These are phyloP conservation scores for Alviniconcha marisindica DNA, from an alignment of 1,140 invertebrate genomes.

Conservation along the genomic window DNA sequence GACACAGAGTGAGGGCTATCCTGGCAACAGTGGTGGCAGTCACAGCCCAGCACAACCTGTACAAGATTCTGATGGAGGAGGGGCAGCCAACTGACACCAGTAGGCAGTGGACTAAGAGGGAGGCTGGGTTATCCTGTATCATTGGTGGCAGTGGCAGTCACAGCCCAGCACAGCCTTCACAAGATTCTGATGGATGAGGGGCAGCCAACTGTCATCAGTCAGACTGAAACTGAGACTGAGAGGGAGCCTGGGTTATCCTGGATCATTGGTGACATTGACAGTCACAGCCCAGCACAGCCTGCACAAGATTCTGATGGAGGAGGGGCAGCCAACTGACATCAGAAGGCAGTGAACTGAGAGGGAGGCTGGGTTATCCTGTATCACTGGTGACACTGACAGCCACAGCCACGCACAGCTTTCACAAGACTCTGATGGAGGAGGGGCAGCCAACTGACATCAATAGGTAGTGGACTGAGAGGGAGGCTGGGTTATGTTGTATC, in stretches of 20 bases:
- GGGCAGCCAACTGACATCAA: background rate
- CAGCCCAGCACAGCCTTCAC: background rate
- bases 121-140: background rate
- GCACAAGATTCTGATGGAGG: background rate
- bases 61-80: slow-evolving; percentile 6
- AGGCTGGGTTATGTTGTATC: too few relatives aligned
- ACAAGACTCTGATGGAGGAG: background rate
- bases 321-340: background rate
- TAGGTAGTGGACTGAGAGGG: background rate
- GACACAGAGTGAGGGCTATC: background rate
- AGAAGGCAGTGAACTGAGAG: background rate
- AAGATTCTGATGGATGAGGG: background rate
- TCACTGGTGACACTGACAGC: background rate
- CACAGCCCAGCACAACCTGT: too few relatives aligned
- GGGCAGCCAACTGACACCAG: background rate
- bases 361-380: too few relatives aligned
- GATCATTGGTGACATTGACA: background rate
- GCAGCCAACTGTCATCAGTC: background rate
- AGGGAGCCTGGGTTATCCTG: background rate
- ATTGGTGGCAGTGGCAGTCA: background rate
- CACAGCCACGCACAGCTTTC: too few relatives aligned
- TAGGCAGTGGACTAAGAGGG: background rate
- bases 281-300: background rate
- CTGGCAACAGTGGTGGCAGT: background rate
- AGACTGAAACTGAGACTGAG: background rate